Base-by-base conservation (phyloP, 2,113 vertebrate genomes). In the Zeus faber region DNA sequence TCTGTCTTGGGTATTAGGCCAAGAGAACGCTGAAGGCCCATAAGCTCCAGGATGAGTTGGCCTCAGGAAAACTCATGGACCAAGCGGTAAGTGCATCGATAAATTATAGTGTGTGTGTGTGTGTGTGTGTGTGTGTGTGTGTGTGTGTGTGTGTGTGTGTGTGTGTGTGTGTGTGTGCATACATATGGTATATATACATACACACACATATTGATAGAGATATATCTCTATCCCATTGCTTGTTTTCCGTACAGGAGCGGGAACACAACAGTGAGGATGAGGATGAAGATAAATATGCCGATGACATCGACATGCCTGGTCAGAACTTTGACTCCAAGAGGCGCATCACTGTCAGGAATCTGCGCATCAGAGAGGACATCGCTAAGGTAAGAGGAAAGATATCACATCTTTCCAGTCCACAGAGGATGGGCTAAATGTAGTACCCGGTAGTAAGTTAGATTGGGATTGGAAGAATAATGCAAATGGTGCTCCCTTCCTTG, bases 291-390 rank as follows among this genome's bases (percentile, higher is more conserved):
- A 99, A 99, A 77, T 99, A 99, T 0, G 95, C 96, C 17, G 97
- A 99, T 82, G 97, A 99, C 62, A 94, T 99, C 13, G 97, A 99
- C 71, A 99, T 99, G 97, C 97, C 97, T 0, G 97, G 96, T 44
- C 96, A 98, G 85, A 99, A 99, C 88, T 99, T 99, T 73, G 97
- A 99, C 82, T 99, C 97, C 0, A 99, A 99, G 71, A 91, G 97
- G 77, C 89, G 96, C 25, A 99, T 99, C 79, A 99, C 97, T 7
- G 96, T 99, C 60, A 90, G 95, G 47, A 98, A 99, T 72, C 72
- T 98, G 37, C 91, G 97, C 57, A 99, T 99, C 74, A 88, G 96
- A 72, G 97, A 99, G 78, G 97, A 99, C 80, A 99, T 93, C 9
- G 97, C 97, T 18, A 99, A 99, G 83, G 97, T 99, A 77, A 78